Base-by-base conservation (phyloP, 2,113 vertebrate species). In the Vulpes ferrilata region DNA sequence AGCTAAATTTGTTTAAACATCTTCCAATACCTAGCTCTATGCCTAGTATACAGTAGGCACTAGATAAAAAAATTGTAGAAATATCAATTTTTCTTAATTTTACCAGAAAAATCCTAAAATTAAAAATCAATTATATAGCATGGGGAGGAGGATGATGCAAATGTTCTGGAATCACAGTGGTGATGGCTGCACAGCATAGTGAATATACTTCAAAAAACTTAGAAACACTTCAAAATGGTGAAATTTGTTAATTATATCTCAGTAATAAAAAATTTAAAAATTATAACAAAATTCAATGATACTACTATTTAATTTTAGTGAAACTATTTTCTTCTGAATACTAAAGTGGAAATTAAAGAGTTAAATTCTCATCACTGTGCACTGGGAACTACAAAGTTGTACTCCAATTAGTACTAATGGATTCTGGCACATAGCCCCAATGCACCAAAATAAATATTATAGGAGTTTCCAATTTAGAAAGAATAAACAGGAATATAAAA, bases 261-360 rank as follows among this genome's bases (percentile, higher is more conserved):
- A 90, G 6, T 60, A 62, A 64, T 4, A 48, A n/a, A 81, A 55
- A 64, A 64, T 43, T 43, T 43, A 32, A 35, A 73, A 84, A 19
- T 7, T 81, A 1, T 35, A 71, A 64, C 16, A 79, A 94, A 96
- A 73, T 15, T 71, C 55, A 92, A 1, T 62, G 51, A 74, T 60
- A 38, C 78, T 32, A 92, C 11, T 74, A 13, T 67, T 85, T 93
- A 87, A 60, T 83, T 87, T 94, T 74, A 92, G 15, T 35, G 19
- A 88, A 88, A 94, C 8, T 92, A 83, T 60, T 95, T 93, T 76
- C 51, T 88, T 85, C 25, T 48, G 32, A 92, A 96, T 53, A 78
- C 13, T 55, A 88, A 43, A 94, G 55, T n/a, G 22, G 59, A 83
- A 79, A 85, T 57, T 69, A 76, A 84, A 78, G 59, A 53, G 53